A percentile compares a stretch with the other conserved stretches of the same genome.
Conservation (phyloP, 2,888 invertebrate genomes). For the Netelia fuscicornis region DNA sequence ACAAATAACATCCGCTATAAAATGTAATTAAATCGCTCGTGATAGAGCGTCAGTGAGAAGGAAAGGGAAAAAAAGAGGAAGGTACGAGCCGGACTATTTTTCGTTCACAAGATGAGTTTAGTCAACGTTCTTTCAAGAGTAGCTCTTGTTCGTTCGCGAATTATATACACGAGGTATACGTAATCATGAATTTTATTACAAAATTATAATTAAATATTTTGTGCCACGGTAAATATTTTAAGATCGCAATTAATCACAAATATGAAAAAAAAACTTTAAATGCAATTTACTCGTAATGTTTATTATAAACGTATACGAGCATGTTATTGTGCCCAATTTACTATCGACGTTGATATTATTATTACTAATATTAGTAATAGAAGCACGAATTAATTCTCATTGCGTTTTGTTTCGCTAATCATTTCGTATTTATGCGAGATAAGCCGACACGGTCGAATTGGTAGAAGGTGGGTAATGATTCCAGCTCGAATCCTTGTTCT, state of each 20-base stretch:
- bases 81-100: background rate
- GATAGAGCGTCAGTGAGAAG: background rate
- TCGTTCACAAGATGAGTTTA: background rate
- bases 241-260: too few relatives aligned
- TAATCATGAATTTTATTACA: background rate
- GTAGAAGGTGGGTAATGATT: slow-evolving; percentile 49
- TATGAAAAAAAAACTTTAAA: too few relatives aligned
- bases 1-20: background rate
- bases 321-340: too few relatives aligned
- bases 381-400: slow-evolving; percentile 3
- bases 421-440: background rate
- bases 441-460: slow-evolving; percentile 30
- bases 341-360: too few relatives aligned
- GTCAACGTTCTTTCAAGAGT: background rate
- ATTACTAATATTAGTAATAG: too few relatives aligned
- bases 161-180: background rate
- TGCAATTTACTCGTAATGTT: too few relatives aligned
- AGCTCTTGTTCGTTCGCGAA: background rate
- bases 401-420: slow-evolving; percentile 24
- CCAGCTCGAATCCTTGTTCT: slow-evolving; percentile 48
- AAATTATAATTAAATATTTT: background rate
- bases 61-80: background rate
- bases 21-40: background rate
- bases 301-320: too few relatives aligned
- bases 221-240: too few relatives aligned